phyloP scores from a whole-genome alignment of 2,113 vertebrate genomes.

The Chiloscyllium plagiosum region DNA sequence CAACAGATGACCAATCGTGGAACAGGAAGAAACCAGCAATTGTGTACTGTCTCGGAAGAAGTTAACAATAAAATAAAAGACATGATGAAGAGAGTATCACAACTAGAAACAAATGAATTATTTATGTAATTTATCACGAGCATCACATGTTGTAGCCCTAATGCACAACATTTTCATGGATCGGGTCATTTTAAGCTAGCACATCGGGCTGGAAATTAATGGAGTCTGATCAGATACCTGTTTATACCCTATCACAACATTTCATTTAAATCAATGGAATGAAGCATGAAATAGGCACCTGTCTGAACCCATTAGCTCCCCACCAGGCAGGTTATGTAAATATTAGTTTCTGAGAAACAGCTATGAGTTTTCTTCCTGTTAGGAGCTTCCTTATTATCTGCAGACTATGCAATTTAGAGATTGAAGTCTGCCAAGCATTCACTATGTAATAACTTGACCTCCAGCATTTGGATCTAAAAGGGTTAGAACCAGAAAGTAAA shows the following conservation, averaged over 20 bases:
- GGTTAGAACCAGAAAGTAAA: not conserved
- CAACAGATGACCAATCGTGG: too few relatives aligned
- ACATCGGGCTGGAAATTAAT: not conserved
- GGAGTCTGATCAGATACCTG: not conserved
- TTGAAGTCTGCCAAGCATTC: not conserved
- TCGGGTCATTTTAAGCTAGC: not conserved
- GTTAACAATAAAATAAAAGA: not conserved
- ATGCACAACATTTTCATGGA: not conserved
- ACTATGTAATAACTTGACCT: not conserved
- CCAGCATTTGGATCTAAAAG: not conserved
- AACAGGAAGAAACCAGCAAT: not conserved
- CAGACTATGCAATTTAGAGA: not conserved
- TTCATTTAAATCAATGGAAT: not conserved
- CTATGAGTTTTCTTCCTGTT: not conserved
- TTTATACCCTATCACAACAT: not conserved
- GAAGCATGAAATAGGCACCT: not conserved
- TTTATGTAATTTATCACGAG: not conserved
- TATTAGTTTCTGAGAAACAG: not conserved
- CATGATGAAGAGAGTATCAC: too few relatives aligned
- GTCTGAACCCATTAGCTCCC: not conserved
- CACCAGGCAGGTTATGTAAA: not conserved
- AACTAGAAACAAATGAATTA: too few relatives aligned
- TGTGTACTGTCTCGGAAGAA: not conserved
- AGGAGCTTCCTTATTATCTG: not conserved
- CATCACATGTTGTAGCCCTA: not conserved